Conservation (phyloP, 64 coral and sea anemone genomes). For the Pocillopora damicornis region DNA sequence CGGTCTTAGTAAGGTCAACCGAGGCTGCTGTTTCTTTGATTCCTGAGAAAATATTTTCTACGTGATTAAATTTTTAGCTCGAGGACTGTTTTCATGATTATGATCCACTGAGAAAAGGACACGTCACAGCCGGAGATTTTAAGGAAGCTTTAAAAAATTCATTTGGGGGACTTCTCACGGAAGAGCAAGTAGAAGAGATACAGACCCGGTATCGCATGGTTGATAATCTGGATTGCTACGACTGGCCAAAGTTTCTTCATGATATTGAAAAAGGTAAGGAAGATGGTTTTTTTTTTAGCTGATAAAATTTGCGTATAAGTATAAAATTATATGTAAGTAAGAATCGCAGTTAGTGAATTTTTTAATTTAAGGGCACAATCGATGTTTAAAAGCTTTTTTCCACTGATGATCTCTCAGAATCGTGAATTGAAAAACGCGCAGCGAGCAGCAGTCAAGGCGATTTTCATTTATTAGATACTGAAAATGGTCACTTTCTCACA, state of each 20-base stretch:
- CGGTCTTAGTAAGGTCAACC: too few relatives aligned
- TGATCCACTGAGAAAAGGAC: slow-evolving; percentile 34
- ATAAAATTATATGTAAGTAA: too few relatives aligned
- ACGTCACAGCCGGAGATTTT: slow-evolving; percentile 27
- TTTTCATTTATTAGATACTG: too few relatives aligned
- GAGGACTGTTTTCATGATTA: slow-evolving; percentile 57
- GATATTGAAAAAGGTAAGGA: slow-evolving; percentile 51
- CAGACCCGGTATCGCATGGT: slow-evolving; percentile 22
- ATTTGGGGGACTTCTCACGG: slow-evolving; percentile 12
- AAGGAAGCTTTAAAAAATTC: slow-evolving; percentile 30
- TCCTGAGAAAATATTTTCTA: not conserved
- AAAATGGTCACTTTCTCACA: too few relatives aligned
- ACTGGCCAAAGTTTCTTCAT: slow-evolving; percentile 53
- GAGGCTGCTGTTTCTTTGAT: too few relatives aligned
- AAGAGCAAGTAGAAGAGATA: slow-evolving; percentile 32
- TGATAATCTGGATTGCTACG: not conserved
- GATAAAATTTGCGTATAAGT: not conserved
- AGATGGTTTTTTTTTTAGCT: not conserved
- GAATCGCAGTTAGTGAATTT: too few relatives aligned
- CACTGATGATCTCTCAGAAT: too few relatives aligned
- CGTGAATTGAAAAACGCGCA: too few relatives aligned
- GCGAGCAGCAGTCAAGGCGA: too few relatives aligned
- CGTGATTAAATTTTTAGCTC: slow-evolving; percentile 6
- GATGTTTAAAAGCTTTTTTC: too few relatives aligned
- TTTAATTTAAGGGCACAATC: too few relatives aligned